Percentiles rank a stretch among this genome's conserved stretches.
Conservation (phyloP, 1,140 invertebrate genomes). For the Procambarus virginalis region DNA sequence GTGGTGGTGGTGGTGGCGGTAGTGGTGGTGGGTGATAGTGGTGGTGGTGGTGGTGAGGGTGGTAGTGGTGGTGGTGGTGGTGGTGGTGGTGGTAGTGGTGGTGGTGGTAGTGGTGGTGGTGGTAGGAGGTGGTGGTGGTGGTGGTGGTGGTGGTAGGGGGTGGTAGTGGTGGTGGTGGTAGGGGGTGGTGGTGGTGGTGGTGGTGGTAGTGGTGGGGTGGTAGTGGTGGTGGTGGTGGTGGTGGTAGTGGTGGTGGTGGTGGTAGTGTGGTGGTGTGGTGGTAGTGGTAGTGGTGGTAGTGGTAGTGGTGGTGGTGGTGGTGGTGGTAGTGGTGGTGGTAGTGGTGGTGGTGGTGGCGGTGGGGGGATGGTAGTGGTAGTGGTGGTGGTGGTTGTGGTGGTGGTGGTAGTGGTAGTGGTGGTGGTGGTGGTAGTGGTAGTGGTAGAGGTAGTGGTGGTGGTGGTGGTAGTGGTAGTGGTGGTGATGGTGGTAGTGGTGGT, state of each 20-base stretch:
- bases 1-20: not conserved
- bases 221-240: no score
- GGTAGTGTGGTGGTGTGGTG: not conserved
- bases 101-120: not conserved
- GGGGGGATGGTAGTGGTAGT: not conserved
- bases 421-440: conserved; percentile 1
- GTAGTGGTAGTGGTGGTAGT: conserved; percentile 5
- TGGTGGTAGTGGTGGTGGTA: no score
- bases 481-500: not conserved
- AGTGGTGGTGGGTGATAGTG: not conserved
- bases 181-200: conserved; percentile 11
- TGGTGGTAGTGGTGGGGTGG: not conserved
- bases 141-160: not conserved
- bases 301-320: not conserved
- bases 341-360: not conserved
- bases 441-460: not conserved
- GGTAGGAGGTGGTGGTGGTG: not conserved
- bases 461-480: conserved; percentile 5
- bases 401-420: not conserved
- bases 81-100: not conserved
- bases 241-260: not conserved
- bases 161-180: not conserved
- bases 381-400: not conserved
- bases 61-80: not conserved
- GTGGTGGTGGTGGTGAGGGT: not conserved